phyloP scores from a whole-genome alignment of 2,113 vertebrate genomes.

The Tenrec ecaudatus region DNA sequence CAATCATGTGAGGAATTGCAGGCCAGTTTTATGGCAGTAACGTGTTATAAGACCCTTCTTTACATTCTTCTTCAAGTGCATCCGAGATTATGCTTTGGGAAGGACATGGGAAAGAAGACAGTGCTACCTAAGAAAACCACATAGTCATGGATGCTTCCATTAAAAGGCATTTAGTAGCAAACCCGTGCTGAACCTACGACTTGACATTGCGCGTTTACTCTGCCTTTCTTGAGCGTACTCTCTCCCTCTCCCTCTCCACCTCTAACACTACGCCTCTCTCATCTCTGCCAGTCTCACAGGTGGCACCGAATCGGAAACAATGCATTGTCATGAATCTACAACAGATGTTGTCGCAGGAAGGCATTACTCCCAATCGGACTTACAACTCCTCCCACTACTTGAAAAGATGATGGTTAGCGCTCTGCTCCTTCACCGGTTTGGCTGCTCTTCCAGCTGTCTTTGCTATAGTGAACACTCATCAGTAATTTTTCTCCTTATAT shows the following conservation, averaged over 20 bases:
- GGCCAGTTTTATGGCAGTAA: background rate
- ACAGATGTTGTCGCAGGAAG: conserved; percentile 31
- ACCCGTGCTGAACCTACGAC: background rate
- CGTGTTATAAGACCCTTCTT: background rate
- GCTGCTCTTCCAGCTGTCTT: background rate
- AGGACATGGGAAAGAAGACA: conserved; percentile 17
- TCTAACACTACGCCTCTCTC: background rate
- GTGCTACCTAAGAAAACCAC: background rate
- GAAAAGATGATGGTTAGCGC: background rate
- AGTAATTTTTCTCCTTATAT: background rate
- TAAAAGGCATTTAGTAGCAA: conserved; percentile 32
- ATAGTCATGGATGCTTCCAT: background rate
- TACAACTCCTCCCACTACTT: conserved; percentile 23
- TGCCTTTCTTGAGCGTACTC: no score
- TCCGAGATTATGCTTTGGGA: conserved; percentile 26
- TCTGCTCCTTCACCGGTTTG: background rate
- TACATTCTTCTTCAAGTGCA: conserved; percentile 66
- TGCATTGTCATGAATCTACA: conserved; percentile 31
- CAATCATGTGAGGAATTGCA: background rate
- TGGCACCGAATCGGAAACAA: background rate
- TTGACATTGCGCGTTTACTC: background rate
- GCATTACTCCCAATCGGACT: background rate
- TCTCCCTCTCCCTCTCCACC: background rate
- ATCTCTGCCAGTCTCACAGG: conserved; percentile 29
- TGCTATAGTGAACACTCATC: background rate